phyloP scores from a whole-genome alignment of 2,113 vertebrate genomes.

The Microcebus griseorufus region DNA sequence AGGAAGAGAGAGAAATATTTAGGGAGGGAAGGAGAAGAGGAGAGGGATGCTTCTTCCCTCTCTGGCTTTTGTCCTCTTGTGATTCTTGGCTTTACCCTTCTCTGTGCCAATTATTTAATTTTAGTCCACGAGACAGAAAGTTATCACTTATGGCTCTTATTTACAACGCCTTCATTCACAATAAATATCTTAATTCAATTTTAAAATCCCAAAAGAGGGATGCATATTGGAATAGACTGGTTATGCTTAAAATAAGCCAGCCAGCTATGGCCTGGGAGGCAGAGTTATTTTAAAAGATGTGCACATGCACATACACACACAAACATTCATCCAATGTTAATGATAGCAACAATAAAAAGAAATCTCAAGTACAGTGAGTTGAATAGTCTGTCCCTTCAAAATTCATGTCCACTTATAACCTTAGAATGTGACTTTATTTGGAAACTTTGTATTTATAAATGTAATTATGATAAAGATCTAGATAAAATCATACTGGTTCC shows the following conservation, averaged over 20 bases:
- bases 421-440: background rate
- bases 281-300: background rate
- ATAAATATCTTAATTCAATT: background rate
- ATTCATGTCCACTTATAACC: background rate
- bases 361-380: background rate
- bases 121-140: background rate
- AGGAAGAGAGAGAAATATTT: background rate
- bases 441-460: background rate
- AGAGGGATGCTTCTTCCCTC: background rate
- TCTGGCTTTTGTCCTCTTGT: background rate
- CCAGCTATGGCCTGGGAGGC: background rate
- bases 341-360: background rate
- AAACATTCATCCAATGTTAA: background rate
- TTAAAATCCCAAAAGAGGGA: background rate
- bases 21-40: too few relatives aligned
- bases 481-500: background rate
- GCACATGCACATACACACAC: background rate
- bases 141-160: background rate
- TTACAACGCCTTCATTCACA: background rate
- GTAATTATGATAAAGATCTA: background rate
- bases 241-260: slow-evolving; percentile 1
- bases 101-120: background rate
- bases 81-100: background rate
- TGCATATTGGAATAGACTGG: background rate
- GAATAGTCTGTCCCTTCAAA: background rate